Evolutionary conservation across 2,797 vertebrate species (phyloP), one percentile per base, ranked within the genome.

Genomic region (Hydrocynus forskahlii): DNA sequence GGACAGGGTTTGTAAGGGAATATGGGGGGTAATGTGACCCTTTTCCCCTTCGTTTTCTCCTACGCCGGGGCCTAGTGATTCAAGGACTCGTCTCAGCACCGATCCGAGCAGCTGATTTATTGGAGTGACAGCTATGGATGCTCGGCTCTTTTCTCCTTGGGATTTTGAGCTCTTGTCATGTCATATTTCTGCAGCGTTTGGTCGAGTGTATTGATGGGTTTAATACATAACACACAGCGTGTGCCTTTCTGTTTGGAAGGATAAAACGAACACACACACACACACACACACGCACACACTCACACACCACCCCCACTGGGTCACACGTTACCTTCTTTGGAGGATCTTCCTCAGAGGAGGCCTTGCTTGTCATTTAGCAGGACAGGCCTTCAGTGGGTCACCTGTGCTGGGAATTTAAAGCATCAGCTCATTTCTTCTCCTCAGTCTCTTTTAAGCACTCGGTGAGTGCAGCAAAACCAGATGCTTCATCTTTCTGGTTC

Each of bases 61-160:
- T 5, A 2, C 17, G 60, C 73, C 29, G n/a, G 89, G 90, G 91
- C 92, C 90, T 93, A 88, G 86, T 88, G 89, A 91, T 92, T 93
- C 92, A 94, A 94, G 91, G 93, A 93, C 92, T 93, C 90, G 43
- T 29, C 29, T 29, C 29, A 81, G 90, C 75, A 91, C 86, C 90
- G 89, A 91, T 88, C 85, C 74, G 89, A 89, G 82, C 85, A 85
- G 92, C 85, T 89, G 89, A 92, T 90, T 89, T 79, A 87, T 87
- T 82, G 88, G 87, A 89, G 85, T 89, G 91, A 90, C 89, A 93
- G 89, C 85, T 88, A 73, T 87, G 84, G 54, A 84, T 91, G 82
- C 60, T 83, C 84, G 82, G 70, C 25, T 80, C 76, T 85, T 84
- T 50, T 86, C 52, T 78, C 62, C 78, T 59, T 80, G 86, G 19